Evolutionary conservation across 2,797 vertebrate species (phyloP).

Genomic region (Myripristis murdjan): DNA sequence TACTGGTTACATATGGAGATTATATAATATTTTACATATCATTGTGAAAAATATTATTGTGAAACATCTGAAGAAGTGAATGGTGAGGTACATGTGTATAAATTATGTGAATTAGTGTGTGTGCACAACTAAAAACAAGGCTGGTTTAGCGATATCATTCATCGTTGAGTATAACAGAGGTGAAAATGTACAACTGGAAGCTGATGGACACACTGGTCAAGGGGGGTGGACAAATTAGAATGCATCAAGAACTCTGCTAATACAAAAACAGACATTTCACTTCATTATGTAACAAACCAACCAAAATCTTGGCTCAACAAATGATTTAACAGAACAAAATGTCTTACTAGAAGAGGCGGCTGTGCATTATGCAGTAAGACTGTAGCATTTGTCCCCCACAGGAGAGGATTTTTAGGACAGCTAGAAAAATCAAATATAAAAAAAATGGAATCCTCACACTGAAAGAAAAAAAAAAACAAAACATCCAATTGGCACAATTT

Average conservation of each 20-base stretch:
- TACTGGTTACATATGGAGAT: constrained; percentile 15
- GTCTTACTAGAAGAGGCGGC: no score
- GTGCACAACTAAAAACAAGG: background rate
- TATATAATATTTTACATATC: background rate
- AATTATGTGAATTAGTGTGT: constrained; percentile 8
- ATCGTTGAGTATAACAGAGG: no score
- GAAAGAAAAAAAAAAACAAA: background rate
- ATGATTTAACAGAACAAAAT: no score
- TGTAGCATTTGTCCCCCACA: no score
- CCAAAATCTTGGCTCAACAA: background rate
- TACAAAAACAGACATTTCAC: background rate
- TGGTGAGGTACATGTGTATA: constrained; percentile 57
- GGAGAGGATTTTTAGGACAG: background rate
- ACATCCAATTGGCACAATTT: no score
- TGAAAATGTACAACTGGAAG: no score
- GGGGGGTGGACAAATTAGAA: background rate
- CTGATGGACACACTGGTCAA: background rate
- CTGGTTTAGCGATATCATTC: no score
- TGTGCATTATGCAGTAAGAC: no score
- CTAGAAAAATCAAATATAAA: background rate
- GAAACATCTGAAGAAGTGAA: no score
- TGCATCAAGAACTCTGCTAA: background rate
- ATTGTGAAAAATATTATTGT: constrained; percentile 5
- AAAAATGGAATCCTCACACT: background rate
- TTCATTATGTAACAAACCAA: background rate